A percentile compares a stretch with the other conserved stretches of the same genome.
Evolutionary conservation across 2,797 vertebrate genomes (phyloP).

Genomic region (Eutrigla gurnardus): DNA sequence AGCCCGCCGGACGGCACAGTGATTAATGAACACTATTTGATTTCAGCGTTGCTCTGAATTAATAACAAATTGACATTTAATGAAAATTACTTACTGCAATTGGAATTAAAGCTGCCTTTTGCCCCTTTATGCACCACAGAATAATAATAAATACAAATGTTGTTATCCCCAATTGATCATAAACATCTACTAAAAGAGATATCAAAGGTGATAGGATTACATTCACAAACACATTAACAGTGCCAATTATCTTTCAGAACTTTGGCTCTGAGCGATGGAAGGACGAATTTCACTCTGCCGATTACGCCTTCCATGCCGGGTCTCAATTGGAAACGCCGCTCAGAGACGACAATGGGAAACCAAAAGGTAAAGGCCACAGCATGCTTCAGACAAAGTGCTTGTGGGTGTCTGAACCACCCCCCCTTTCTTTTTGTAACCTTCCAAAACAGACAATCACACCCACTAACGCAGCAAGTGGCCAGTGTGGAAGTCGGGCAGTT

Average conservation of each 20-base stretch:
- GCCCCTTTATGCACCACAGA: conserved; percentile 65
- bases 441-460: conserved; percentile 9
- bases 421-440: neutral
- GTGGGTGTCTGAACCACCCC: neutral
- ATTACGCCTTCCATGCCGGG: conserved; percentile 32
- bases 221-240: conserved; percentile 70
- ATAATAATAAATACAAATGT: conserved; percentile 79
- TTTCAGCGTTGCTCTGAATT: conserved; percentile 89
- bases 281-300: conserved; percentile 49
- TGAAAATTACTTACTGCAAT: conserved; percentile 88
- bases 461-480: neutral
- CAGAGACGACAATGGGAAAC: conserved; percentile 4
- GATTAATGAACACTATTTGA: conserved; percentile 91
- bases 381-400: conserved; percentile 8
- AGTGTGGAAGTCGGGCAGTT: neutral
- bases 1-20: conserved; percentile 84
- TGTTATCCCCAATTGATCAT: conserved; percentile 76
- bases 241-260: conserved; percentile 68
- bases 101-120: conserved; percentile 83
- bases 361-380: conserved; percentile 16
- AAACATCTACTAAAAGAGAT: conserved; percentile 73
- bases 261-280: conserved; percentile 30
- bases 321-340: conserved; percentile 25
- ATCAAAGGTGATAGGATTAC: conserved; percentile 74
- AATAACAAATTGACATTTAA: conserved; percentile 92